Base-by-base conservation (phyloP, 2,113 vertebrate species). In the Copsychus sechellarum region DNA sequence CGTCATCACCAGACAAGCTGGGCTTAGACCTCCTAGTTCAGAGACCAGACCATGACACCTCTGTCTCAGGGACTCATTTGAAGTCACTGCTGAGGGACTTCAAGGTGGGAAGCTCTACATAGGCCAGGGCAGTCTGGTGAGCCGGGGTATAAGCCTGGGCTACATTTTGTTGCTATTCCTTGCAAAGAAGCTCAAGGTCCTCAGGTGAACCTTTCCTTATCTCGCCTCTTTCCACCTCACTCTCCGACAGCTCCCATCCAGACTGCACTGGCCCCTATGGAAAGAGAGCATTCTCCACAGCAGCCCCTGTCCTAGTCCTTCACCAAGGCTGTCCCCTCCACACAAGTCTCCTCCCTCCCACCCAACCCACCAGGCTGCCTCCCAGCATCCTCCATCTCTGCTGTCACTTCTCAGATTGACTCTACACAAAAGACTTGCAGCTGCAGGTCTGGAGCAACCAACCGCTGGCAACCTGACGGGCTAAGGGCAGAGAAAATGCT, bases 351-450 rank as follows among this genome's bases (percentile, higher is more conserved):
- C 61, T 66, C 29, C 57, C 54, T 82, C 54, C 51, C 58, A 91
- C 53, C 12, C 51, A 77, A 79, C 50, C 79, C 66, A 95, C 48
- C 56, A 72, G 92, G 66, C 60, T 92, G 64, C 50, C 74, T 88
- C 56, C 50, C 18, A 4, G 5, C 31, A 4, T 42, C 36, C 76
- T 86, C 60, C 51, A 58, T 43, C 88, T 81, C 79, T 15, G 33
- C 90, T 81, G 60, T 67, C 80, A 54, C 70, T 92, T 93, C 71
- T 90, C 1, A 0, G 50, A 76, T 26, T 76, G 67, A 70, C 67
- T 92, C 82, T 58, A 50, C 20, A 19, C 29, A 81, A 91, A 90
- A 80, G 48, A 65, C 70, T 71, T 43, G 43, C 18, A 21, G 81
- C 73, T 78, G 58, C 33, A 5, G 82, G 43, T 74, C 54, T 67